Evolutionary conservation across 2,113 vertebrate species (phyloP), one percentile per base, ranked within the genome.

Genomic region (Potamarius usumacintae): DNA sequence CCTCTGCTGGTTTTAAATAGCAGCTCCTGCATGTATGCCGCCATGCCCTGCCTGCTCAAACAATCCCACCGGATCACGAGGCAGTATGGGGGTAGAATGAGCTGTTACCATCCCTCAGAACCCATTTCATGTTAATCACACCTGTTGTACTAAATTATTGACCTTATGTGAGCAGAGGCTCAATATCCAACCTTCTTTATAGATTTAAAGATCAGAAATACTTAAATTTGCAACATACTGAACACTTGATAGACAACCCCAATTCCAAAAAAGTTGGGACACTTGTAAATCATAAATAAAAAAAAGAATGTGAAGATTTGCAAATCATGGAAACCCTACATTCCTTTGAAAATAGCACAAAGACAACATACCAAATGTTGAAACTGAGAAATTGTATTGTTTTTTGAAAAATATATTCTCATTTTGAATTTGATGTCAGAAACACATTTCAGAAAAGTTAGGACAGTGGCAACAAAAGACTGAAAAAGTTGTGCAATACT

Each of bases 1-100:
- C 93, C 94, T 93, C 69, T 57, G 34, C 52, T 85, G 10, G 92
- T 94, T 95, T 94, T 93, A 95, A 95, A 96, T 96, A 96, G 94
- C 90, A 77, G 53, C 65, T 71, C 92, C 72, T 27, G 53, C 77
- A 7, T 50, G 86, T 78, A 62, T 83, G 76, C 87, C 57, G 4
- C 77, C 76, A 58, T 86, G 85, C 88, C 83, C 42, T 86, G 81
- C 80, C 83, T 63, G 62, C 48, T 77, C 52, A 15, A 65, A 91
- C 90, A 89, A 83, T 89, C 81, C 79, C 89, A 48, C 52, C 62
- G 22, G 72, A 52, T 78, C 72, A 72, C 22, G 67, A 11, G 2
- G 17, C 27, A 87, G n/a, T 25, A 34, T 55, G 20, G 48, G 57
- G 25, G 7, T 10, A 67, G 82, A 78, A 84, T 79, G 62, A 79